These are phyloP conservation scores for Pagetopsis macropterus DNA, from an alignment of 2,797 vertebrate species.

Conservation along the genomic window DNA sequence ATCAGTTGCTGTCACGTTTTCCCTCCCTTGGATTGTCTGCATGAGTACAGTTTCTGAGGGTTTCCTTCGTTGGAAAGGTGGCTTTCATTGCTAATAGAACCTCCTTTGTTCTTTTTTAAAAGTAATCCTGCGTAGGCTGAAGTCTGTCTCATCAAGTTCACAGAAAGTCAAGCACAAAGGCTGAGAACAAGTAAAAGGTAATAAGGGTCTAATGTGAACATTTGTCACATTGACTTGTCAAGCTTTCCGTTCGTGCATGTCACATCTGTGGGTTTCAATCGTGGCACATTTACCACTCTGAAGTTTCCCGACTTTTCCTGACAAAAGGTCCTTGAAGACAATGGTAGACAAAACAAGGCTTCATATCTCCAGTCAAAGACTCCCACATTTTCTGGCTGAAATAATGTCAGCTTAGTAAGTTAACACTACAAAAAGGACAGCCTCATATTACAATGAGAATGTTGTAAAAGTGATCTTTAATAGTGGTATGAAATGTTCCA, in stretches of 20 bases:
- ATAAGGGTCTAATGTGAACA: not conserved
- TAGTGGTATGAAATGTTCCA: not conserved
- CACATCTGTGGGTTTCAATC: not conserved
- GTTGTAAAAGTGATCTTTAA: no score
- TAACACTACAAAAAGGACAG: not conserved
- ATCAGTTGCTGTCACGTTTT: constrained; percentile 10
- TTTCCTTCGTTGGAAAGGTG: constrained; percentile 22
- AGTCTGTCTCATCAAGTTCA: constrained; percentile 19
- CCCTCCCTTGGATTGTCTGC: constrained; percentile 1
- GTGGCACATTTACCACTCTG: not conserved
- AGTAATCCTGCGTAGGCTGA: constrained; percentile 8
- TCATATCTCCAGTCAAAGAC: not conserved
- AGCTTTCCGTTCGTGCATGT: not conserved
- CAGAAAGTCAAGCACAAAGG: constrained; percentile 13
- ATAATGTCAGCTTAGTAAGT: not conserved
- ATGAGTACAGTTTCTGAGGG: constrained; percentile 6
- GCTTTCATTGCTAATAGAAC: constrained; percentile 1
- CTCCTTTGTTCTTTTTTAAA: not conserved
- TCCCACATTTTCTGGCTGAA: not conserved
- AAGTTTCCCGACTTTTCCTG: not conserved
- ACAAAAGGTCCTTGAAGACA: not conserved
- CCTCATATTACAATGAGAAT: not conserved
- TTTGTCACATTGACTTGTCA: not conserved
- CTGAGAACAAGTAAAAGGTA: constrained; percentile 5
- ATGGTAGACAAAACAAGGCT: not conserved